These are phyloP conservation scores for Acleris laterana DNA, from an alignment of 2,888 invertebrate genomes.

Conservation along the genomic window DNA sequence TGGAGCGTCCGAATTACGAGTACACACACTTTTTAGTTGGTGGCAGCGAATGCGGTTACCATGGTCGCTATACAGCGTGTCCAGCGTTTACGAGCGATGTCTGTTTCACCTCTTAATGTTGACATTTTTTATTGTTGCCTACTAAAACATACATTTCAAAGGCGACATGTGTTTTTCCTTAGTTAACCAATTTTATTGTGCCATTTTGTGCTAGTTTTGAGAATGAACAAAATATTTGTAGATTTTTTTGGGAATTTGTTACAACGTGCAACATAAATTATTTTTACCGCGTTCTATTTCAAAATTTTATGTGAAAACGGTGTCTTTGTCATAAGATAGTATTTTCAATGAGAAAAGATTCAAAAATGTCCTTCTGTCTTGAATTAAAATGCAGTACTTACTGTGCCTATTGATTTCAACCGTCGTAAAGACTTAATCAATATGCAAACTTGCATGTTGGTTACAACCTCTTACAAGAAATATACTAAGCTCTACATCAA, in stretches of 20 bases:
- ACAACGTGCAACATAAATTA: neutral
- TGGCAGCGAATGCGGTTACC: conserved; percentile 1
- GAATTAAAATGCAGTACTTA: no score
- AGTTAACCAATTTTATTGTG: conserved; percentile 22
- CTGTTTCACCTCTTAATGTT: conserved; percentile 23
- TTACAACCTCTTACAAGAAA: neutral
- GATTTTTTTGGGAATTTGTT: neutral
- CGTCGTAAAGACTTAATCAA: neutral
- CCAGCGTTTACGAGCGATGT: conserved; percentile 29
- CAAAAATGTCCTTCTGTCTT: no score
- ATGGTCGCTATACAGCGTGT: conserved; percentile 7
- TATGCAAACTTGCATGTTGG: conserved; percentile 1
- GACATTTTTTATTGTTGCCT: conserved; percentile 34
- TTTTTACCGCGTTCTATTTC: neutral
- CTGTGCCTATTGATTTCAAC: no score
- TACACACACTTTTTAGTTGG: no score
- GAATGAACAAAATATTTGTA: neutral
- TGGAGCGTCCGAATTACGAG: no score
- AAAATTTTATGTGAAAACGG: no score
- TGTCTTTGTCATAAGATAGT: no score
- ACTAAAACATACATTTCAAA: conserved; percentile 23
- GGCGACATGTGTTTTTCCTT: conserved; percentile 30
- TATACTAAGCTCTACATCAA: neutral
- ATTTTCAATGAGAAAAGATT: no score
- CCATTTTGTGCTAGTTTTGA: conserved; percentile 4